These are phyloP conservation scores for Cerastoderma edule DNA, from an alignment of 2,888 invertebrate genomes.

Conservation along the genomic window DNA sequence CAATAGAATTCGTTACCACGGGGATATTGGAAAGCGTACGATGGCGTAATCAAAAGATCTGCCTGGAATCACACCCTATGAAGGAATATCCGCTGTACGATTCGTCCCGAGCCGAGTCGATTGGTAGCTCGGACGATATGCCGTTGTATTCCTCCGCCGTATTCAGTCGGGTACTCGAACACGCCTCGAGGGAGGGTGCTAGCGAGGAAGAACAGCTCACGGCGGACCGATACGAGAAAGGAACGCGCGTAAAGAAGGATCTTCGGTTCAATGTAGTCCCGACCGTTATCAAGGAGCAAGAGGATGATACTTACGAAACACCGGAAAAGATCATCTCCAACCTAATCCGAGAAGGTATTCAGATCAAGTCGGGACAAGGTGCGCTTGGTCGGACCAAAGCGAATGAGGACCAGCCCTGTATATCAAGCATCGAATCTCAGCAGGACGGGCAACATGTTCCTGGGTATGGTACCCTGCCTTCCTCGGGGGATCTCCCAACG, in stretches of 20 bases:
- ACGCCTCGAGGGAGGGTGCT: constrained; percentile 65
- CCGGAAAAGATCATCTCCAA: constrained; percentile 55
- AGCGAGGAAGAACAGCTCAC: constrained; percentile 31
- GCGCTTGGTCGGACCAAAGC: constrained; percentile 14
- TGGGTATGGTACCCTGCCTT: background rate
- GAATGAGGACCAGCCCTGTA: constrained; percentile 11
- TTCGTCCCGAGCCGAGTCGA: background rate
- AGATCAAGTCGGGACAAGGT: constrained; percentile 30
- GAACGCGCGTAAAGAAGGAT: constrained; percentile 59
- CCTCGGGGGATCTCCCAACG: constrained; percentile 19
- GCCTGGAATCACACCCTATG: constrained; percentile 66
- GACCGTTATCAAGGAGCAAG: constrained; percentile 57
- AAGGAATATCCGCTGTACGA: constrained; percentile 24
- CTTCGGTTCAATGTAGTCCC: constrained; percentile 65
- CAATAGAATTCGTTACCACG: constrained; percentile 58
- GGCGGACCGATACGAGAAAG: constrained; percentile 37
- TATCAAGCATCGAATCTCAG: constrained; percentile 5
- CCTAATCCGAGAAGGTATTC: constrained; percentile 52
- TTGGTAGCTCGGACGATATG: constrained; percentile 40
- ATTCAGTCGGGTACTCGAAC: constrained; percentile 64
- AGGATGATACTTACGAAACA: constrained; percentile 49
- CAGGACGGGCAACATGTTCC: background rate
- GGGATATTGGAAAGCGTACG: constrained; percentile 65
- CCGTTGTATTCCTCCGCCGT: constrained; percentile 64
- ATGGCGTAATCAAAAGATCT: constrained; percentile 69